These are phyloP conservation scores for Drosophila orena DNA, from an alignment of 1,140 invertebrate species.

Conservation along the genomic window DNA sequence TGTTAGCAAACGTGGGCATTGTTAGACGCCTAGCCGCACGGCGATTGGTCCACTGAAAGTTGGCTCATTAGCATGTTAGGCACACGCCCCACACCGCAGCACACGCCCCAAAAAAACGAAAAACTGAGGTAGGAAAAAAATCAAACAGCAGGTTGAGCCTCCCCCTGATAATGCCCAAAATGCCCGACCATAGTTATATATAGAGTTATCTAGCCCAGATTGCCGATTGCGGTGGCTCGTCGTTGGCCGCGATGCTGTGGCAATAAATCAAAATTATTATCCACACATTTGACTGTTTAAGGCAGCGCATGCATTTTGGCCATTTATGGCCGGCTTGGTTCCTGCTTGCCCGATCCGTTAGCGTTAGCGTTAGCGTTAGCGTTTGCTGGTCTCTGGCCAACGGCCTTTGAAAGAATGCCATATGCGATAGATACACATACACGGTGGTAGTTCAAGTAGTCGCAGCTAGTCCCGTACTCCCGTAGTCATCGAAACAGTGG, in stretches of 20 bases:
- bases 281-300: conserved; percentile 78
- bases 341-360: conserved; percentile 68
- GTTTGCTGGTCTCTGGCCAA: conserved; percentile 13
- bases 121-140: background rate
- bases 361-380: conserved; percentile 59
- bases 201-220: conserved; percentile 72
- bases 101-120: conserved; percentile 61
- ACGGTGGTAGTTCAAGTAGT: conserved; percentile 10
- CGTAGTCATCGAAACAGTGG: conserved; percentile 61
- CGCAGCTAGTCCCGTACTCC: conserved; percentile 17
- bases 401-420: conserved; percentile 78
- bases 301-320: conserved; percentile 68
- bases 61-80: conserved; percentile 80
- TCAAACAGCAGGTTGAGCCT: conserved; percentile 39
- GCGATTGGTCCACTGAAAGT: conserved; percentile 71
- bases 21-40: conserved; percentile 51
- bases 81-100: conserved; percentile 69
- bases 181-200: conserved; percentile 25
- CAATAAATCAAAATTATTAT: conserved; percentile 83
- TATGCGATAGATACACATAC: background rate
- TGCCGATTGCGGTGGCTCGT: conserved; percentile 42
- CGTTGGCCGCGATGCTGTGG: conserved; percentile 41
- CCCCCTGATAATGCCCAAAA: conserved; percentile 58
- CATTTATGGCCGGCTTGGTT: conserved; percentile 69
- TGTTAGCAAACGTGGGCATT: conserved; percentile 61